A percentile compares a stretch with the other conserved stretches of the same genome.
Conservation (phyloP, 2,888 invertebrate genomes). For the Gibbula magus region DNA sequence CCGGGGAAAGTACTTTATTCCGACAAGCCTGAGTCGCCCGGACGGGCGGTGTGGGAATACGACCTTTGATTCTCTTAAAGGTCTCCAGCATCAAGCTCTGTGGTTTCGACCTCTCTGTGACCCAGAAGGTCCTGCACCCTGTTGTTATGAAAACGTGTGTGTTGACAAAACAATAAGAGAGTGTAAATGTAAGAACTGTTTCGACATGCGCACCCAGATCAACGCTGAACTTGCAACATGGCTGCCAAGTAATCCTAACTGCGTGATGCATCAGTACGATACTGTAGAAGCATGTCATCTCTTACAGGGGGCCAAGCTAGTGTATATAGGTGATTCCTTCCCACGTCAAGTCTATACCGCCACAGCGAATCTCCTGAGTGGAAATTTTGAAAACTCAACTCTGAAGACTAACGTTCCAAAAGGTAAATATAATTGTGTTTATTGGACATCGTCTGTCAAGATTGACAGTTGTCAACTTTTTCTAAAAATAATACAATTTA, state of each 20-base stretch:
- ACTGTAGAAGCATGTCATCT: conserved; percentile 29
- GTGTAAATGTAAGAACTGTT: conserved; percentile 36
- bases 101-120: conserved; percentile 43
- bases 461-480: no score
- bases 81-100: no score
- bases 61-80: background rate
- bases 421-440: background rate
- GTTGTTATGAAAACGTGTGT: conserved; percentile 39
- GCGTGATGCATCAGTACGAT: conserved; percentile 28
- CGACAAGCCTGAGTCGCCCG: background rate
- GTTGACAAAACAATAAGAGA: conserved; percentile 8
- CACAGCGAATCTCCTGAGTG: background rate
- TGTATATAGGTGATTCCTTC: conserved; percentile 42
- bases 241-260: conserved; percentile 24
- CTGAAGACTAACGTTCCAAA: background rate
- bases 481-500: no score
- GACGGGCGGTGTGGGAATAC: background rate
- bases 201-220: conserved; percentile 35
- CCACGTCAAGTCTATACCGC: conserved; percentile 39
- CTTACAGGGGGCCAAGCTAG: conserved; percentile 29
- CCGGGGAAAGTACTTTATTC: background rate
- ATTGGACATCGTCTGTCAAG: no score
- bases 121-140: conserved; percentile 33
- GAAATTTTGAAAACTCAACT: background rate
- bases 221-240: conserved; percentile 42